phyloP scores from a whole-genome alignment of 2,797 vertebrate genomes.

The Danio albolineatus region DNA sequence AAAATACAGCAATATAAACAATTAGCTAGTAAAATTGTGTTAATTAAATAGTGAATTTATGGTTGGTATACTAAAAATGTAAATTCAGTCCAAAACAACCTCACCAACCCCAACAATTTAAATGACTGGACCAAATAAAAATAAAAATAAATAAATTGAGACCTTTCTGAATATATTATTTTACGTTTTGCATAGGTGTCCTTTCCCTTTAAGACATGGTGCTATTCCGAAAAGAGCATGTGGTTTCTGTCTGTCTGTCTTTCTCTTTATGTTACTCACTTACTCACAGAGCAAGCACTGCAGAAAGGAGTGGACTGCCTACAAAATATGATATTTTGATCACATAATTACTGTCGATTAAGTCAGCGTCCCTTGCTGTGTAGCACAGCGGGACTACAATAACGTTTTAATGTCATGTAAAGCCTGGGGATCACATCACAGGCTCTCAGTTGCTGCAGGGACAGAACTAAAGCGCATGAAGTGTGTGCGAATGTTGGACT shows the following conservation, averaged over 20 bases:
- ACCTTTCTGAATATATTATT: too few relatives aligned
- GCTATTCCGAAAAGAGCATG: slow-evolving; percentile 31
- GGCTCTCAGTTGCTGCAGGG: background rate
- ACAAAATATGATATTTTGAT: slow-evolving; percentile 55
- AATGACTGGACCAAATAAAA: too few relatives aligned
- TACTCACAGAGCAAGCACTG: slow-evolving; percentile 28
- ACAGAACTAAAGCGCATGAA: slow-evolving; percentile 6
- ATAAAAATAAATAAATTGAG: too few relatives aligned
- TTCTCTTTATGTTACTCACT: background rate
- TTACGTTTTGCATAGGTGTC: background rate
- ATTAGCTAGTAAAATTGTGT: too few relatives aligned
- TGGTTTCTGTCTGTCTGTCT: slow-evolving; percentile 49
- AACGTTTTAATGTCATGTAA: slow-evolving; percentile 24
- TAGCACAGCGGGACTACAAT: slow-evolving; percentile 17
- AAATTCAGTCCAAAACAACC: too few relatives aligned
- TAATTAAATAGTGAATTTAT: too few relatives aligned
- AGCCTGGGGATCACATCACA: slow-evolving; percentile 16
- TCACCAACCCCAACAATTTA: too few relatives aligned
- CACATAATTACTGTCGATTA: slow-evolving; percentile 53
- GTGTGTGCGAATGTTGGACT: slow-evolving; percentile 10
- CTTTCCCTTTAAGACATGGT: slow-evolving; percentile 15
- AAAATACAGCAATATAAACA: too few relatives aligned
- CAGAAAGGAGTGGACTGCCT: slow-evolving; percentile 60
- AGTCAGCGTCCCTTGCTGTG: slow-evolving; percentile 6
- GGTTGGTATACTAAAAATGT: too few relatives aligned